Evolutionary conservation across 1,140 invertebrate genomes (phyloP), one percentile per base, ranked within the genome.

Genomic region (Drosophila ficusphila): DNA sequence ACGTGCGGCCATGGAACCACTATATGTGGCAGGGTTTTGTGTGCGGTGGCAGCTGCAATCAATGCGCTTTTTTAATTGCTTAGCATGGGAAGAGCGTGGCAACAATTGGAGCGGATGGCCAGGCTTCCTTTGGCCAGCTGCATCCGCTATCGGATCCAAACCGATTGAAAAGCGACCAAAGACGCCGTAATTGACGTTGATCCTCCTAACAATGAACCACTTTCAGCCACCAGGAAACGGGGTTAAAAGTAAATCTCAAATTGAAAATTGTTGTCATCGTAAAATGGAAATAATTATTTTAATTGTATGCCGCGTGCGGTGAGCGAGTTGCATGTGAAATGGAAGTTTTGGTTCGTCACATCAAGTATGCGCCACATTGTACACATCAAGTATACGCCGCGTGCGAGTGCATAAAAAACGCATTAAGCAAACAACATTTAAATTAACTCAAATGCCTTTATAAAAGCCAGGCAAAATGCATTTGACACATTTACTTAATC

Each of bases 201-300:
- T 67, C 61, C 27, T 42, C n/a, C 61, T 68, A 67, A 68, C 60
- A 68, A 68, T 36, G 57, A 57, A 57, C 34, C 52, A 25, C 54
- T 16, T 12, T 25, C n/a, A 5, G 27, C 3, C 19, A 19, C 0
- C 9, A 9, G 6, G 18, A 5, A 42, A 7, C 7, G 5, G 23
- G 23, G 12, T 27, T 27, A 27, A 46, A 76, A 72, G 71, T 76
- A 85, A 79, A 72, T 65, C 79, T 69, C 62, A 79, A 85, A 85
- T 86, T 85, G 79, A 85, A 86, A 85, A 76, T 85, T 76, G 81
- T 85, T 85, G 81, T 85, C 81, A 68, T 49, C 81, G 81, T 74
- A 86, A 85, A 85, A 81, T 85, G 81, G 76, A 61, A 86, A 85
- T 85, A 85, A 85, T 85, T 85, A 86, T 86, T 65, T 86, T 86